A percentile compares a stretch with the other conserved stretches of the same genome.
Evolutionary conservation across 1,140 invertebrate species (phyloP).

Genomic region (Harpegnathos saltator): DNA sequence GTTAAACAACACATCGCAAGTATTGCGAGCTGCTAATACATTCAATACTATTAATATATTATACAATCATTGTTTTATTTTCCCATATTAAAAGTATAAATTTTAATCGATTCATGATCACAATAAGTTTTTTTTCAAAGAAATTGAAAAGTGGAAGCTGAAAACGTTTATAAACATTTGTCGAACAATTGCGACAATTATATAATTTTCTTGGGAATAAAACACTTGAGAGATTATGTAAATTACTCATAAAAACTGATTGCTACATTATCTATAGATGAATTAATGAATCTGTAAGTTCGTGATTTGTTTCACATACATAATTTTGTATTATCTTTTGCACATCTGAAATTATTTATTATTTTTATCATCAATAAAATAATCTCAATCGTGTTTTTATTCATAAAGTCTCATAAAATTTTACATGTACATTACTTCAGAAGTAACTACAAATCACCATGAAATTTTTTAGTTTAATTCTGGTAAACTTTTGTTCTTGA

Average conservation of each 20-base stretch:
- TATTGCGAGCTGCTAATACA: neutral
- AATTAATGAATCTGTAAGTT: too few relatives aligned
- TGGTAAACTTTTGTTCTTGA: neutral
- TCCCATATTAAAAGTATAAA: too few relatives aligned
- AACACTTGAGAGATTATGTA: too few relatives aligned
- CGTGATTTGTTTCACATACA: too few relatives aligned
- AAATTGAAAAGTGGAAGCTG: neutral
- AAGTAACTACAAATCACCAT: neutral
- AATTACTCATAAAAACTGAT: too few relatives aligned
- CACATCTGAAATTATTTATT: too few relatives aligned
- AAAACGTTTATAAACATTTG: neutral
- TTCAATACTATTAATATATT: neutral
- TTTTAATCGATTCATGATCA: neutral
- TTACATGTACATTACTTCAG: neutral
- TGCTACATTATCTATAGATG: too few relatives aligned
- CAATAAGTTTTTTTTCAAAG: neutral
- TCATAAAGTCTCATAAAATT: too few relatives aligned
- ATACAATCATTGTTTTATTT: neutral
- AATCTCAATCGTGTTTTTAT: neutral
- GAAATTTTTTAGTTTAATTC: neutral
- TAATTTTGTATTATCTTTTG: too few relatives aligned
- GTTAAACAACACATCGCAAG: neutral
- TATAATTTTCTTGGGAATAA: neutral
- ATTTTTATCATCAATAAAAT: neutral
- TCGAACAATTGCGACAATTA: constrained; percentile 2